Conservation (phyloP, 2,888 invertebrate genomes). For the Caenorhabditis angaria region DNA sequence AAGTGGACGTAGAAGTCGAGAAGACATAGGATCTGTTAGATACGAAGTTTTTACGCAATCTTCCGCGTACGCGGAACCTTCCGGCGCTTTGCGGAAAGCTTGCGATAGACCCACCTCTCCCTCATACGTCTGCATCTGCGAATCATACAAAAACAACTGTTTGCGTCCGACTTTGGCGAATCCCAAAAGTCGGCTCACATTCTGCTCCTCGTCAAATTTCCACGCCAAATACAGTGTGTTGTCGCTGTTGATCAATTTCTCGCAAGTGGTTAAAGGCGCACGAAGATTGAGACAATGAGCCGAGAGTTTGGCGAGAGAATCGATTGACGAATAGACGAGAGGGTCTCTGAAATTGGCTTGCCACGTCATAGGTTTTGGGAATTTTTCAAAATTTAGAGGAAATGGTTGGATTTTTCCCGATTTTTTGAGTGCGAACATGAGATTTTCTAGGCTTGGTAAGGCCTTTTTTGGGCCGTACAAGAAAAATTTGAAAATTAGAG, state of each 20-base stretch:
- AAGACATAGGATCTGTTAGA: conserved; percentile 81
- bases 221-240: conserved; percentile 63
- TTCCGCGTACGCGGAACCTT: too few species aligned
- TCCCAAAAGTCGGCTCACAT: conserved; percentile 77
- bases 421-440: too few species aligned
- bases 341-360: conserved; percentile 48
- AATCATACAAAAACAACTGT: conserved; percentile 81
- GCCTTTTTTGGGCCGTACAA: too few species aligned
- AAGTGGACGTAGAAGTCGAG: conserved; percentile 91
- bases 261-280: conserved; percentile 57
- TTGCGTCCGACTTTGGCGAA: conserved; percentile 89
- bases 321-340: conserved; percentile 49
- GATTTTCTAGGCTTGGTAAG: too few species aligned
- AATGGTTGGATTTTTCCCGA: too few species aligned
- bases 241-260: conserved; percentile 59
- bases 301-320: conserved; percentile 55
- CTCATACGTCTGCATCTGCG: conserved; percentile 63
- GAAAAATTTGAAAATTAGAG: too few species aligned
- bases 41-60: neutral
- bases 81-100: too few species aligned
- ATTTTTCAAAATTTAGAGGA: neutral
- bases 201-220: conserved; percentile 62
- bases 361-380: too few species aligned
- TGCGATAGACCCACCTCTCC: conserved; percentile 76
- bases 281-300: conserved; percentile 57